phyloP scores from a whole-genome alignment of 2,888 invertebrate species.

The Stictocephala bisonia region DNA sequence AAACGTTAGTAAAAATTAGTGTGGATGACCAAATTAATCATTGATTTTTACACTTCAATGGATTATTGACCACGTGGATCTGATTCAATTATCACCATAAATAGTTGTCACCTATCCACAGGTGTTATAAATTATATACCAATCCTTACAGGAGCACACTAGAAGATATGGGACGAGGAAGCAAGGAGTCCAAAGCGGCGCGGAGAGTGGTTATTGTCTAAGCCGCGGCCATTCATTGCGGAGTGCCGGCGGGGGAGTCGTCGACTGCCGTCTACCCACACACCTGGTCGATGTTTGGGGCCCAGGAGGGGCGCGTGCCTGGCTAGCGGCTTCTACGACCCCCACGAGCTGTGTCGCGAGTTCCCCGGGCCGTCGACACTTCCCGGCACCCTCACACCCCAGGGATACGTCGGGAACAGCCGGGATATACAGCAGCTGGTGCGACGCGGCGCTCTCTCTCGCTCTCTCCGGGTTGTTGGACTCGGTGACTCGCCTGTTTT shows the following conservation, averaged over 20 bases:
- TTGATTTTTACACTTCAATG: too few relatives aligned
- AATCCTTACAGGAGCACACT: too few relatives aligned
- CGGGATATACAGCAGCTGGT: conserved; percentile 32
- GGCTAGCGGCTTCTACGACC: background rate
- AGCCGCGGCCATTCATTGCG: conserved; percentile 44
- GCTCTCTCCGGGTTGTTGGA: conserved; percentile 43
- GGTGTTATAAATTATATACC: too few relatives aligned
- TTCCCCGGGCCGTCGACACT: background rate
- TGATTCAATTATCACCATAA: too few relatives aligned
- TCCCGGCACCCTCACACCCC: background rate
- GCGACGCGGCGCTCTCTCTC: conserved; percentile 35
- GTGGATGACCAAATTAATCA: too few relatives aligned
- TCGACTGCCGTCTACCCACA: conserved; percentile 45
- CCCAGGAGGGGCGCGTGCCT: background rate
- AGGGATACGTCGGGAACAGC: conserved; percentile 14
- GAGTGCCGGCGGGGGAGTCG: conserved; percentile 42
- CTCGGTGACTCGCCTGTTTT: conserved; percentile 41
- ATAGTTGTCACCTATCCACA: too few relatives aligned
- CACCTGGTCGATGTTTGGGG: conserved; percentile 43
- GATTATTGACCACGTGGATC: too few relatives aligned
- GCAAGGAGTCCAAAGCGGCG: too few relatives aligned
- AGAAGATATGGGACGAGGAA: too few relatives aligned
- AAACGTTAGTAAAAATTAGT: too few relatives aligned
- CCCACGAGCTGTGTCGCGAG: conserved; percentile 26
- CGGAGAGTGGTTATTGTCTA: conserved; percentile 45